A percentile compares a stretch with the other conserved stretches of the same genome.
These are phyloP conservation scores for Lydus trimaculatus DNA, from an alignment of 2,888 invertebrate species.

Conservation along the genomic window DNA sequence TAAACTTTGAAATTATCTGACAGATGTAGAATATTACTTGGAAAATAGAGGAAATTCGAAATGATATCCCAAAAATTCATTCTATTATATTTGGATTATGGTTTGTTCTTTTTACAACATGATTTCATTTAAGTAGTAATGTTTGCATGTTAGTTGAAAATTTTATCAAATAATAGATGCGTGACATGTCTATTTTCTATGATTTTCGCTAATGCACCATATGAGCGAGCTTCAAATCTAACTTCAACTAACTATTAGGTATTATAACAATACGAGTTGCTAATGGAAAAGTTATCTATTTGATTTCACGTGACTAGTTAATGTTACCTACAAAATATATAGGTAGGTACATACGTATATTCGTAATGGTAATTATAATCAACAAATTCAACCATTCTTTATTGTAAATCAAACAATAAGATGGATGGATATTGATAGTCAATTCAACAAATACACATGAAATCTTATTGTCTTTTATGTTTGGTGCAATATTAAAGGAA, in stretches of 20 bases:
- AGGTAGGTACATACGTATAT: no score
- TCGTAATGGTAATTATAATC: no score
- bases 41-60: constrained; percentile 16
- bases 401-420: no score
- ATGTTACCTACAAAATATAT: no score
- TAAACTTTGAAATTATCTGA: constrained; percentile 40
- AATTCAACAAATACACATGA: not conserved
- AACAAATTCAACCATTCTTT: no score
- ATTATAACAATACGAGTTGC: not conserved
- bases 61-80: not conserved
- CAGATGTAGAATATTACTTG: constrained; percentile 41
- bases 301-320: not conserved
- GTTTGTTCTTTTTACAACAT: no score
- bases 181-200: not conserved
- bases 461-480: not conserved
- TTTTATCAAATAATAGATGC: not conserved
- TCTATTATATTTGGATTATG: no score
- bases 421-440: no score
- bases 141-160: not conserved
- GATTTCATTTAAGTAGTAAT: no score
- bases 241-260: not conserved
- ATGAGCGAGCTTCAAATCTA: not conserved
- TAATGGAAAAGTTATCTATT: not conserved
- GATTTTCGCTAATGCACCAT: not conserved
- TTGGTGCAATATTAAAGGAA: not conserved